phyloP scores from a whole-genome alignment of 2,888 invertebrate species.

The Agrotis puta region DNA sequence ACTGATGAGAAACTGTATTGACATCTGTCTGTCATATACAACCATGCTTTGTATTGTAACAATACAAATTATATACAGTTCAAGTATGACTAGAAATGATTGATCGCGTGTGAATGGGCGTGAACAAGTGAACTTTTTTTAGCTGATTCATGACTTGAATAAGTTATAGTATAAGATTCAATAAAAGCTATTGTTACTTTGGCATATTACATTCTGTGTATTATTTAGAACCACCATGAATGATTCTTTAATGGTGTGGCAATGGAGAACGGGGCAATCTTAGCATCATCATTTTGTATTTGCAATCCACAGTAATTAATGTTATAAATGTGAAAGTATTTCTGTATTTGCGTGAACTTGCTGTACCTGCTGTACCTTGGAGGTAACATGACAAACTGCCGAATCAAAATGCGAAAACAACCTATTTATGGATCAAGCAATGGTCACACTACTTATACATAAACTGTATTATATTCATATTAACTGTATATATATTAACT shows the following conservation, averaged over 20 bases:
- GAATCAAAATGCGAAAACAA: too few relatives aligned
- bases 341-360: too few relatives aligned
- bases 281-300: too few relatives aligned
- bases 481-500: too few relatives aligned
- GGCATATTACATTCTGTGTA: neutral
- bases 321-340: too few relatives aligned
- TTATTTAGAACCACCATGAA: neutral
- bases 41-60: slow-evolving; percentile 10
- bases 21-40: slow-evolving; percentile 16
- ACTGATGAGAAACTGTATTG: neutral
- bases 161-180: neutral
- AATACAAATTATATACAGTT: slow-evolving; percentile 19
- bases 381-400: too few relatives aligned
- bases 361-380: too few relatives aligned
- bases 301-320: too few relatives aligned
- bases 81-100: slow-evolving; percentile 2
- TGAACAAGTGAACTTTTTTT: neutral
- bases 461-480: too few relatives aligned
- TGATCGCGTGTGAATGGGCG: slow-evolving; percentile 9
- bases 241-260: neutral
- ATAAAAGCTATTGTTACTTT: neutral
- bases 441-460: too few relatives aligned
- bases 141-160: neutral
- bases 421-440: too few relatives aligned
- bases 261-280: too few relatives aligned